Conservation (phyloP, 2,888 invertebrate species). For the Tillus elongatus region DNA sequence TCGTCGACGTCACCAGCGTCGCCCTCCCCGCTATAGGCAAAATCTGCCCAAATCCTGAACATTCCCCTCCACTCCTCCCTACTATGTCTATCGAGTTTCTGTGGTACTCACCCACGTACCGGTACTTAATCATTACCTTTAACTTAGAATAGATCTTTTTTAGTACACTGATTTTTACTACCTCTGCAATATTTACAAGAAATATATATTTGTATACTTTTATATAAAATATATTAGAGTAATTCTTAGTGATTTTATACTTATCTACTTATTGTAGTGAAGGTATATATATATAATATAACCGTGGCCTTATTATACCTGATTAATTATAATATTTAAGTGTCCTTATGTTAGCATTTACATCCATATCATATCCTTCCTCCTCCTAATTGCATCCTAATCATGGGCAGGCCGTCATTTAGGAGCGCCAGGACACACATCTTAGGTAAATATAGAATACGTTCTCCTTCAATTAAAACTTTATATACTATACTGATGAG, state of each 20-base stretch:
- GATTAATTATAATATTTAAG: constrained; percentile 23
- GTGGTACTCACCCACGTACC: too few relatives aligned
- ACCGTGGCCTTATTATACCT: constrained; percentile 31
- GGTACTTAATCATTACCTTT: too few relatives aligned
- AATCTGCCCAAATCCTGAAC: constrained; percentile 8
- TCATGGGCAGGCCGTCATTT: constrained; percentile 38
- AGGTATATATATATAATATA: too few relatives aligned
- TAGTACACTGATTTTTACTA: constrained; percentile 17
- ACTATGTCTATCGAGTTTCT: constrained; percentile 10
- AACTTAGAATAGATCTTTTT: too few relatives aligned
- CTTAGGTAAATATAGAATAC: constrained; percentile 31
- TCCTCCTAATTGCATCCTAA: constrained; percentile 28
- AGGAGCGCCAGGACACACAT: constrained; percentile 35
- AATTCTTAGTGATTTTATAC: background rate
- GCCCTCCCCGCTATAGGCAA: background rate
- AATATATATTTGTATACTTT: constrained; percentile 20
- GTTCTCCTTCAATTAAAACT: too few relatives aligned
- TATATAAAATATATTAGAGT: constrained; percentile 15
- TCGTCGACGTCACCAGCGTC: constrained; percentile 45
- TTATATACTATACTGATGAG: too few relatives aligned
- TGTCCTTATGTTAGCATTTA: constrained; percentile 32
- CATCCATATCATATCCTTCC: constrained; percentile 25
- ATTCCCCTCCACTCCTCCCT: constrained; percentile 13
- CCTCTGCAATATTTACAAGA: constrained; percentile 29
- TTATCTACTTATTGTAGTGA: constrained; percentile 8